Evolutionary conservation across 1,140 invertebrate genomes (phyloP), one percentile per base, ranked within the genome.

Genomic region (Calycopis cecrops): DNA sequence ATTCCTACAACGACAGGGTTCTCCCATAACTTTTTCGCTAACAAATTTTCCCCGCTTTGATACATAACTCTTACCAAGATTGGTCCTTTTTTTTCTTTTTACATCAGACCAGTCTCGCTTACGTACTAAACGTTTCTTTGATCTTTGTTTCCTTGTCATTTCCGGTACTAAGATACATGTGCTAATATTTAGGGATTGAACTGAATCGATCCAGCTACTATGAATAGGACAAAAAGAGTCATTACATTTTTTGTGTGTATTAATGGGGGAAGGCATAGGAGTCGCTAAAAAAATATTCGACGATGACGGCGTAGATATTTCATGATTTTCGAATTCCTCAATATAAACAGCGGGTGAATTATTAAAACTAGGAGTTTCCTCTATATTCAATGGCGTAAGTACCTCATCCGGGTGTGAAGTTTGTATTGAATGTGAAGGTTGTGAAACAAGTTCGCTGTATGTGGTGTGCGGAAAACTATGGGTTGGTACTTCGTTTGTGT

Each of bases 11-110:
- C n/a, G n/a, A n/a, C n/a, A n/a, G n/a, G n/a, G n/a, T n/a, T n/a
- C n/a, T n/a, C n/a, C n/a, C n/a, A n/a, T n/a, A n/a, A n/a, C n/a
- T 37, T 50, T 37, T 16, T 50, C 48, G 9, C 35, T n/a, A 21
- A 48, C 17, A 48, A 48, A 48, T 48, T 9, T 48, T n/a, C 18
- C 18, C 12, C 47, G 18, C 28, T 28, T 48, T 21, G 47, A 48
- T 17, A 50, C 12, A 33, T 50, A 50, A 34, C 48, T 50, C 34
- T 50, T 50, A 33, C 48, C 48, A 35, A 50, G 48, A 17, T 50
- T 50, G n/a, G n/a, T n/a, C n/a, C n/a, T n/a, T n/a, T n/a, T n/a
- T n/a, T 50, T 50, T 35, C 48, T 0, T 48, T 48, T 48, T 11
- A 48, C 47, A 4, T 48, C 47, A 18, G 47, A 48, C 47, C 47